phyloP scores from a whole-genome alignment of 2,888 invertebrate species.

The Athrips mouffetella region DNA sequence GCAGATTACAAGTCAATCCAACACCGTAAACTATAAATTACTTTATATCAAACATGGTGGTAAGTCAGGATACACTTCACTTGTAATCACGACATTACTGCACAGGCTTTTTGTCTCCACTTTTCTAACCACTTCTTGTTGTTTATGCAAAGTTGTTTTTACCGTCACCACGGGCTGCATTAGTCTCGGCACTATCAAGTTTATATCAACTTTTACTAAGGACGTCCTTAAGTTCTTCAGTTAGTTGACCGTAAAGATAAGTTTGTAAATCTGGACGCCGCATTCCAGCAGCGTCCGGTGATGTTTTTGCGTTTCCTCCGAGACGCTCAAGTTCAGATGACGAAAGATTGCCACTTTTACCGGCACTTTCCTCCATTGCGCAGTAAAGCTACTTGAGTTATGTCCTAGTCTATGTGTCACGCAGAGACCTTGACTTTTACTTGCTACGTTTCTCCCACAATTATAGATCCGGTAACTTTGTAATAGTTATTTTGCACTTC shows the following conservation, averaged over 20 bases:
- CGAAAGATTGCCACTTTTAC: constrained; percentile 50
- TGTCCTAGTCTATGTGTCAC: not conserved
- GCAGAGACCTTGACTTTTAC: constrained; percentile 4
- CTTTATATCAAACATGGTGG: constrained; percentile 7
- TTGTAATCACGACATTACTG: constrained; percentile 11
- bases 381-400: not conserved
- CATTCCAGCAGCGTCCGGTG: constrained; percentile 50
- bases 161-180: not conserved
- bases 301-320: constrained; percentile 55
- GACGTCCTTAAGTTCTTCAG: not conserved
- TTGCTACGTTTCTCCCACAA: constrained; percentile 2
- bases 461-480: constrained; percentile 1
- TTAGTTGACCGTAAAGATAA: not conserved
- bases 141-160: constrained; percentile 6
- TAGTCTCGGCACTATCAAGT: not conserved
- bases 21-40: constrained; percentile 11
- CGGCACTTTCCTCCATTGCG: constrained; percentile 33
- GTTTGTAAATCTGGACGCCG: constrained; percentile 27
- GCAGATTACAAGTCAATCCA: constrained; percentile 14
- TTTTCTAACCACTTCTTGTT: constrained; percentile 15
- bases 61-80: constrained; percentile 15
- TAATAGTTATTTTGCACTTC: not conserved
- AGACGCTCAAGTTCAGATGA: constrained; percentile 15
- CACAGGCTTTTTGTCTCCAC: constrained; percentile 13
- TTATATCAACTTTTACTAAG: not conserved